Evolutionary conservation across 2,113 vertebrate genomes (phyloP), one percentile per base, ranked within the genome.

Genomic region (Pipra filicauda): DNA sequence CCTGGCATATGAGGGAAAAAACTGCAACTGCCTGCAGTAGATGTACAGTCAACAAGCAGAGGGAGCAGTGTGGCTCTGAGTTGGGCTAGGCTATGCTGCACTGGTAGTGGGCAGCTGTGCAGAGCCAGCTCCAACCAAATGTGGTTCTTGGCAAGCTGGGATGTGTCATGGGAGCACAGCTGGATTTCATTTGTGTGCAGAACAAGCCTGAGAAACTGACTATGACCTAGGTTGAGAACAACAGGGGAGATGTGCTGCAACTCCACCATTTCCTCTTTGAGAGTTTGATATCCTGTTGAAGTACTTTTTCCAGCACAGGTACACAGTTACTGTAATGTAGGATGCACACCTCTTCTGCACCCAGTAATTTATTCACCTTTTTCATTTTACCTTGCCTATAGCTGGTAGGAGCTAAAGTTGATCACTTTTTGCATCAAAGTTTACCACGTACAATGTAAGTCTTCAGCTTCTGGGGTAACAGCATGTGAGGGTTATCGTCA

Each of bases 301-400:
- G 30, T 5, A 2, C 15, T 59, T 80, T 75, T 89, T 49, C 71
- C 17, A 31, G 31, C 44, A 7, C 0, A 54, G 43, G 59, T 31
- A 24, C 1, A 1, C 8, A 26, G 39, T 17, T 80, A 28, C 55
- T 61, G 19, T 19, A 27, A 5, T 11, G 19, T 33, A 24, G 30
- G 75, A 54, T 30, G 39, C 44, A 90, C 16, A 37, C 3, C 12
- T 66, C 54, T 49, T 64, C 67, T 72, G 19, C 61, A 33, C n/a
- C 30, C 49, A 79, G 8, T 0, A 1, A 46, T 90, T 85, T 71
- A 64, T 72, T 67, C 0, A 0, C 6, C 5, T 52, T 27, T 55
- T 92, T 52, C n/a, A 8, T 61, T 46, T 77, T 61, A 70, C 37
- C 66, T 82, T 83, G 58, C 41, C 17, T 67, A 1, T 59, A 85